These are phyloP conservation scores for Petrophora chlorosata DNA, from an alignment of 2,888 invertebrate genomes.

Conservation along the genomic window DNA sequence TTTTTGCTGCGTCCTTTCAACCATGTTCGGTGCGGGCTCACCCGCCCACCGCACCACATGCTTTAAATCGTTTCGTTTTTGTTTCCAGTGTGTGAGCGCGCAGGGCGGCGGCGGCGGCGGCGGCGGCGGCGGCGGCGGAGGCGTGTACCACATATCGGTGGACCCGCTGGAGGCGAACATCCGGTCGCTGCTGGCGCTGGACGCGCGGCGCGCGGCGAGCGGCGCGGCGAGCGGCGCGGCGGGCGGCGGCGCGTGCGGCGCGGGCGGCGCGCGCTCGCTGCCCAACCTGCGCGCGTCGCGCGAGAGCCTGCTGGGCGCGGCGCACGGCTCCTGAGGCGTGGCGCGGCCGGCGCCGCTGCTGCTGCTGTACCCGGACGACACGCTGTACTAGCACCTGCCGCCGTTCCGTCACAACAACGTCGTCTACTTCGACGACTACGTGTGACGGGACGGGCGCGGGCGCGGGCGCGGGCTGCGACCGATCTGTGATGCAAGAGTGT, in stretches of 20 bases:
- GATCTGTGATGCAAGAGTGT: background rate
- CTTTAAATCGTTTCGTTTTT: background rate
- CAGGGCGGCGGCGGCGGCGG: too few relatives aligned
- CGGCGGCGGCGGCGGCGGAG: too few relatives aligned
- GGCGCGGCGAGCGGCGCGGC: slow-evolving; percentile 64
- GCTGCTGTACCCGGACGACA: slow-evolving; percentile 71
- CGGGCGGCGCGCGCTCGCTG: slow-evolving; percentile 74
- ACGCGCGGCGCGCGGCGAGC: slow-evolving; percentile 76
- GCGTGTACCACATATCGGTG: slow-evolving; percentile 78
- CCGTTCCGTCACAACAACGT: slow-evolving; percentile 32
- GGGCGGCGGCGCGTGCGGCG: slow-evolving; percentile 52
- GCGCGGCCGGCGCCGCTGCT: slow-evolving; percentile 42
- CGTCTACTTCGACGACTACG: slow-evolving; percentile 37
- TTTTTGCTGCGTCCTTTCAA: too few relatives aligned
- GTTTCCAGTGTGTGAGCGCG: slow-evolving; percentile 41
- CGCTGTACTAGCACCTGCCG: slow-evolving; percentile 62
- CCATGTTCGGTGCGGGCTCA: too few relatives aligned
- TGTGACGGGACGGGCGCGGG: slow-evolving; percentile 32
- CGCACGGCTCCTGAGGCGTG: slow-evolving; percentile 79
- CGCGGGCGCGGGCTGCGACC: background rate
- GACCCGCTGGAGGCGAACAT: slow-evolving; percentile 77
- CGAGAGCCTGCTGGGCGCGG: slow-evolving; percentile 53
- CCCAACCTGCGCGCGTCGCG: slow-evolving; percentile 88
- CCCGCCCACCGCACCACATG: too few relatives aligned
- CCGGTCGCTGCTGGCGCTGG: slow-evolving; percentile 70